Conservation (phyloP, 2,888 invertebrate species). For the Tiliacea citrago region DNA sequence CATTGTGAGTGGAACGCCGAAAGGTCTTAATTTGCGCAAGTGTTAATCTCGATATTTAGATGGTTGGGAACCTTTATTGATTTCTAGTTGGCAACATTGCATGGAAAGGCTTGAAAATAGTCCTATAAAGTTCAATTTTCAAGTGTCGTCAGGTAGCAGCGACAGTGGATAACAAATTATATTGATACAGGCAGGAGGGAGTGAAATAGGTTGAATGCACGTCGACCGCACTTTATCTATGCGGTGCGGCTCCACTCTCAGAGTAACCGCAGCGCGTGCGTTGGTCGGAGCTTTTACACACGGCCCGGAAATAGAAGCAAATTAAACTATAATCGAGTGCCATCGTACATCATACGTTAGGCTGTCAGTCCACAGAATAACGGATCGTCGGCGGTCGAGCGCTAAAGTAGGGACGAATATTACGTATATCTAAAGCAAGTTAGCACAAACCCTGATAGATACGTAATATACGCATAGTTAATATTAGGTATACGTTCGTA, state of each 20-base stretch:
- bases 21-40: conserved; percentile 56
- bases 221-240: conserved; percentile 75
- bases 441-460: no score
- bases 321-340: conserved; percentile 66
- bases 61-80: conserved; percentile 50
- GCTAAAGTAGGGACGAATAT: conserved; percentile 16
- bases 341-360: conserved; percentile 30
- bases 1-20: conserved; percentile 51
- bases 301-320: conserved; percentile 70
- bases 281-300: conserved; percentile 62
- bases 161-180: conserved; percentile 26
- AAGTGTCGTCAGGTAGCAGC: conserved; percentile 4
- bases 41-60: conserved; percentile 58
- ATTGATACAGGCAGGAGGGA: conserved; percentile 42
- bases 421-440: no score
- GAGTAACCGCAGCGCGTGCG: conserved; percentile 75
- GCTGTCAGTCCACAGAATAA: conserved; percentile 34
- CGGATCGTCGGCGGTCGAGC: conserved; percentile 5
- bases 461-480: no score
- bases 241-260: conserved; percentile 68
- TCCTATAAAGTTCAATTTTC: not conserved
- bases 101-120: not conserved
- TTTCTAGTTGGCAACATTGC: conserved; percentile 35
- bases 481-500: no score
- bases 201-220: conserved; percentile 52